Evolutionary conservation across 2,888 invertebrate genomes (phyloP), one percentile per base, ranked within the genome.

Genomic region (Drosophila suboccidentalis): DNA sequence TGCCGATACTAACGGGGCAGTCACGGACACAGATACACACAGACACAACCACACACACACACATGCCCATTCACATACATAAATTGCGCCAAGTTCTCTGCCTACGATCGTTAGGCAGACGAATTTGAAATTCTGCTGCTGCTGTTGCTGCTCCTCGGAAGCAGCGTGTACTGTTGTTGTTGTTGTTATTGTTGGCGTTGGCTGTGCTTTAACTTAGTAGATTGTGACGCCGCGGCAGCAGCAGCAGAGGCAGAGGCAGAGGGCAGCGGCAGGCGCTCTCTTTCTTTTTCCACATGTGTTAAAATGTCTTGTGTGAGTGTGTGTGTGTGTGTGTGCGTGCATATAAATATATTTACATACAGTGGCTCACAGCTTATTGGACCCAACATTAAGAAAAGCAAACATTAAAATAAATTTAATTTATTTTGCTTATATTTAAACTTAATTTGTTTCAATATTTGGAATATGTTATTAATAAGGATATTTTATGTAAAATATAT

Each of bases 1-100:
- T 88, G 90, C 69, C 89, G 86, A 86, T 90, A 86, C 86, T 86
- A 88, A 86, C 84, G 89, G 87, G 89, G 87, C 81, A 80, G 71
- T 75, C 82, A 78, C 57, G 55, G 78, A 73, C 68, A 68, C 59
- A 55, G 78, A 73, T 67, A 68, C 59, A 68, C 67, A 53, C 43
- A 34, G 51, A 44, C 71, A 71, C 4, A 34, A 11, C 10, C 3
- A 34, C 11, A 34, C 34, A 34, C 34, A 34, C 11, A 34, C 34
- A 38, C n/a, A 19, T 19, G 2, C 19, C 2, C 19, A 13, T 4
- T n/a, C 13, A n/a, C 6, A 38, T 4, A 38, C 38, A 29, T 8
- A 38, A 38, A 38, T 38, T n/a, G 38, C 38, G 38, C 38, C n/a
- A 38, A 63, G 75, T 75, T 49, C 49, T 70, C 75, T 80, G 87